These are phyloP conservation scores for Caenorhabditis sp. DNA, from an alignment of 2,888 invertebrate genomes.

Conservation along the genomic window DNA sequence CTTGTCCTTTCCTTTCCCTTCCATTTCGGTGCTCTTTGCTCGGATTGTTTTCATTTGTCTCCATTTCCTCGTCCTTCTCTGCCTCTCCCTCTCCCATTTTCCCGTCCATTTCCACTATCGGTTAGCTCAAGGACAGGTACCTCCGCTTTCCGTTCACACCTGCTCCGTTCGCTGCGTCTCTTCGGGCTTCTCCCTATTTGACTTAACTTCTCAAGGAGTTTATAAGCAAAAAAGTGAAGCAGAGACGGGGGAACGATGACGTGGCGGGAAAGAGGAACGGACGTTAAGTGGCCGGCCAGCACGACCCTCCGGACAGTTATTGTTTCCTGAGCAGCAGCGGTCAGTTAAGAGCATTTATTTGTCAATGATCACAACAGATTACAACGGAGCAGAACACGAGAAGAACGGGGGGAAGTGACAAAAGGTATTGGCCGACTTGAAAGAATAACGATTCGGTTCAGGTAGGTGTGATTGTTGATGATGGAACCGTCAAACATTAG, in stretches of 20 bases:
- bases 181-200: not conserved
- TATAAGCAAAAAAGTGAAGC: constrained; percentile 24
- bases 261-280: too few species aligned
- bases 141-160: constrained; percentile 6
- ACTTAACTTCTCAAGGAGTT: constrained; percentile 27
- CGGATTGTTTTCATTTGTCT: not conserved
- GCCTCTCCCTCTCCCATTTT: not conserved
- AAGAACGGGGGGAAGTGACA: too few species aligned
- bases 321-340: not conserved
- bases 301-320: too few species aligned
- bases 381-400: not conserved
- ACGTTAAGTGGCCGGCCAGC: too few species aligned
- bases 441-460: too few species aligned
- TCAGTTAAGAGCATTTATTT: constrained; percentile 13
- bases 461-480: too few species aligned
- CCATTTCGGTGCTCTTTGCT: not conserved
- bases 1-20: not conserved
- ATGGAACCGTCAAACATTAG: too few species aligned
- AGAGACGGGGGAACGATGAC: too few species aligned
- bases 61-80: not conserved
- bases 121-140: not conserved
- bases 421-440: constrained; percentile 16
- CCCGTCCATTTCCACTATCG: not conserved
- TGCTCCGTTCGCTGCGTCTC: not conserved
- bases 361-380: constrained; percentile 23